These are phyloP conservation scores for Drosophila borborema DNA, from an alignment of 2,888 invertebrate species.

Conservation along the genomic window DNA sequence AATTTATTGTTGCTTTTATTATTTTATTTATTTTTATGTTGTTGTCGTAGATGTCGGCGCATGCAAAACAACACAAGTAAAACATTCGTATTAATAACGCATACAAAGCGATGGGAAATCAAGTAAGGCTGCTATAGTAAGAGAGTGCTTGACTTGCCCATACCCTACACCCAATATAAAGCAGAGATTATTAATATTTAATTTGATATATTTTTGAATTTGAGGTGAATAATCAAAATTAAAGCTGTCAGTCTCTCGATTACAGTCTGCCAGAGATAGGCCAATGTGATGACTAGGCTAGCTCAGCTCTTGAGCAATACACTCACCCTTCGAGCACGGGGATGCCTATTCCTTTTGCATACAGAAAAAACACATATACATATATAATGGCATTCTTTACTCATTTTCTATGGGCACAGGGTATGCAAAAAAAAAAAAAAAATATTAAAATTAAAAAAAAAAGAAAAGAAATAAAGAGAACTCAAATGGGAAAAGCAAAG, in stretches of 20 bases:
- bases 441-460: conserved; percentile 21
- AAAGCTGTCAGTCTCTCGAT: background rate
- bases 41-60: conserved; percentile 31
- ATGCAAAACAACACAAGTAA: conserved; percentile 56
- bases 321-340: background rate
- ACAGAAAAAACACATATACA: background rate
- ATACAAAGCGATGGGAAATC: conserved; percentile 40
- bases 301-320: background rate
- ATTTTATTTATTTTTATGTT: background rate
- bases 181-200: too few species aligned
- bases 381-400: background rate
- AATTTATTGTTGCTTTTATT: conserved; percentile 23
- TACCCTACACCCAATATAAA: background rate
- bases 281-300: background rate
- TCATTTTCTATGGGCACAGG: background rate
- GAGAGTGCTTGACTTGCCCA: background rate
- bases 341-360: background rate
- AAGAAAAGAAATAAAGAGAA: conserved; percentile 17
- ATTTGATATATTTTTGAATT: background rate
- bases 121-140: background rate
- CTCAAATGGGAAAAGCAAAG: conserved; percentile 58
- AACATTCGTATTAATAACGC: conserved; percentile 69
- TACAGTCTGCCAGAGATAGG: background rate
- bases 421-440: conserved; percentile 10
- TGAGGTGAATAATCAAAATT: background rate